Percentiles rank a stretch among this genome's conserved stretches.
Evolutionary conservation across 2,113 vertebrate genomes (phyloP).

Genomic region (Tauraco erythrolophus): DNA sequence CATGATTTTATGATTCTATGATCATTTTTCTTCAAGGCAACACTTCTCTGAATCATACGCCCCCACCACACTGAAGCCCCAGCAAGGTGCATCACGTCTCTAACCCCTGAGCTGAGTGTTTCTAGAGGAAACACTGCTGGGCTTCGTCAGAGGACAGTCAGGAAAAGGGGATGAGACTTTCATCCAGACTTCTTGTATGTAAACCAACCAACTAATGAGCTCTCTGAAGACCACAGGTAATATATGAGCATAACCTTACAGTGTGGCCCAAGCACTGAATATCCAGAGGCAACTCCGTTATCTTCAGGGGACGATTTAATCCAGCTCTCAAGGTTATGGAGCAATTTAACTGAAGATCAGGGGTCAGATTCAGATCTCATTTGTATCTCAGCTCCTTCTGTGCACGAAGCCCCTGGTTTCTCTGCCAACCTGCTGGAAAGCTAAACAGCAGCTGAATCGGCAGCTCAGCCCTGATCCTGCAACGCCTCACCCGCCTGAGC

Average conservation of each 20-base stretch:
- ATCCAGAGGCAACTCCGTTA: conserved; percentile 2
- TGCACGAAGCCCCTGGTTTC: neutral
- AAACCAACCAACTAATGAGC: conserved; percentile 47
- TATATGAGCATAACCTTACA: neutral
- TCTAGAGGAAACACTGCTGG: neutral
- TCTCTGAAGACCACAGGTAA: conserved; percentile 51
- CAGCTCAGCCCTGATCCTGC: neutral
- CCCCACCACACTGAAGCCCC: neutral
- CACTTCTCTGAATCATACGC: neutral
- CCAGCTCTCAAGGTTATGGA: neutral
- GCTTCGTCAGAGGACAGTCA: neutral
- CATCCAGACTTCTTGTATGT: neutral
- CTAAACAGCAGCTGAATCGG: neutral
- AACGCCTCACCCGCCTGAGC: conserved; percentile 15
- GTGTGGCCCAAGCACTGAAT: neutral
- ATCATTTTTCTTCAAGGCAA: neutral
- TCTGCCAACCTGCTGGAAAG: neutral
- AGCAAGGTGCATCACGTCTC: fast-evolving
- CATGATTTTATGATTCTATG: neutral
- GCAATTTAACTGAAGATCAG: conserved; percentile 3
- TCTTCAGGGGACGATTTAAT: conserved; percentile 4
- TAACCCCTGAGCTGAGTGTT: neutral
- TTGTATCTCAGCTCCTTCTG: neutral
- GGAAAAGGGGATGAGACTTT: neutral
- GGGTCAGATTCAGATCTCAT: conserved; percentile 10